phyloP scores from a whole-genome alignment of 2,888 invertebrate species.

The Amphipoea lucens region DNA sequence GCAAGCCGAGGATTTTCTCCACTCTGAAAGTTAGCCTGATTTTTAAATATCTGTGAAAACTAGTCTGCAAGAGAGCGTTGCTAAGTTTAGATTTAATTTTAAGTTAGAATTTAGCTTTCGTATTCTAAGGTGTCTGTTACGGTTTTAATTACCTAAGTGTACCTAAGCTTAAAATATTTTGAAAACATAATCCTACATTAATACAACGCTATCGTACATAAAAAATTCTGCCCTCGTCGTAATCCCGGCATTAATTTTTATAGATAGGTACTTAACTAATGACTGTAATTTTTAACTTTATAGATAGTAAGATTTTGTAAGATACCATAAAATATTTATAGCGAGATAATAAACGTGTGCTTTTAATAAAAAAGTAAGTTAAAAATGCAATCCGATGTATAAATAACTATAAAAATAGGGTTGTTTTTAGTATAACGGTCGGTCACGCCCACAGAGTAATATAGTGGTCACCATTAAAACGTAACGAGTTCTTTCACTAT shows the following conservation, averaged over 20 bases:
- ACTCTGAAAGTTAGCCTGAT: slow-evolving; percentile 42
- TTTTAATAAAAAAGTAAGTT: slow-evolving; percentile 59
- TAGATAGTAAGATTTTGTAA: slow-evolving; percentile 60
- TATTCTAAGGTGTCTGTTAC: slow-evolving; percentile 24
- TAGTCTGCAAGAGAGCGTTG: slow-evolving; percentile 12
- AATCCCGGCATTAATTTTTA: slow-evolving; percentile 52
- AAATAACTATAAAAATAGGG: slow-evolving; percentile 77
- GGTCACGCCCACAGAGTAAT: slow-evolving; percentile 84
- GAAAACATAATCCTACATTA: slow-evolving; percentile 35
- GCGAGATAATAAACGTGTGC: slow-evolving; percentile 55
- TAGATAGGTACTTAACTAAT: slow-evolving; percentile 57
- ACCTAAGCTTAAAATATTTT: slow-evolving; percentile 32
- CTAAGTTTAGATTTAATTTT: slow-evolving; percentile 39
- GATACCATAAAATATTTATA: slow-evolving; percentile 64
- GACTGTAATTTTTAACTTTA: slow-evolving; percentile 59
- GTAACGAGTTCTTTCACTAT: slow-evolving; percentile 85
- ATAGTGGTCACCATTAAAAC: slow-evolving; percentile 88
- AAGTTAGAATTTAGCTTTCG: slow-evolving; percentile 9
- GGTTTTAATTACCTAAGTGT: slow-evolving; percentile 32
- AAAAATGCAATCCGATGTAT: slow-evolving; percentile 71
- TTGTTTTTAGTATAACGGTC: slow-evolving; percentile 75
- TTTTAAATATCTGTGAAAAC: slow-evolving; percentile 40
- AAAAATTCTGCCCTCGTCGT: slow-evolving; percentile 40
- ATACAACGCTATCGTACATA: slow-evolving; percentile 16
- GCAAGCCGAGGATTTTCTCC: slow-evolving; percentile 27